Base-by-base conservation (phyloP, 2,113 vertebrate species). In the Vulpes ferrilata region DNA sequence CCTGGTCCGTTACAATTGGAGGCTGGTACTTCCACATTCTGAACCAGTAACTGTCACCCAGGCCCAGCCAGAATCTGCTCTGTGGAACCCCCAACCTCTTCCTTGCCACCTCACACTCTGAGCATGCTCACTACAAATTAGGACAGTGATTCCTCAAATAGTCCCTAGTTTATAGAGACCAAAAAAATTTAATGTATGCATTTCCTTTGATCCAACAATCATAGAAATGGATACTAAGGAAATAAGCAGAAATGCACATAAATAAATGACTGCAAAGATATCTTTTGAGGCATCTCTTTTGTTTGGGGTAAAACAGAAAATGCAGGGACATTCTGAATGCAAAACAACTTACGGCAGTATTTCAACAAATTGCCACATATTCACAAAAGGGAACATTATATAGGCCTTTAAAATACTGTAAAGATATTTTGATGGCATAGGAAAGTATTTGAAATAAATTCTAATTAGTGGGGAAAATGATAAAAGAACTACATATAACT, bases 1-100 rank as follows among this genome's bases (percentile, higher is more conserved):
- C 30, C 64, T 76, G 57, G 59, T 88, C 93, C 0, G 11, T 87
- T 95, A 71, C 16, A 53, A 23, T 7, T n/a, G 87, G 62, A 96
- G 19, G 20, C 13, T 48, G 38, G 35, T 30, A 48, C 53, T 80
- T 85, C 84, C 71, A 89, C 91, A 83, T 97, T 97, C 97, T 94
- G 53, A 97, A 15, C 65, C 95, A 84, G 86, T 95, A 97, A 97
- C 96, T 96, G 96, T 53, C 95, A 69, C 35, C 32, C 8, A 51
- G 48, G 3, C 35, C 60, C 73, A 86, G n/a, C 11, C 51, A 65
- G 30, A 78, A 79, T 6, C 25, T 32, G 38, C 20, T 74, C 80
- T 93, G 25, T 51, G 38, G 80, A 93, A 67, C 12, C 4, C 73
- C 32, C 59, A 80, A 35, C 38, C 23, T 80, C n/a, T 10, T 25